Percentiles rank a stretch among this genome's conserved stretches.
Conservation (phyloP, 1,140 invertebrate species). For the Steinernema khuongi region DNA sequence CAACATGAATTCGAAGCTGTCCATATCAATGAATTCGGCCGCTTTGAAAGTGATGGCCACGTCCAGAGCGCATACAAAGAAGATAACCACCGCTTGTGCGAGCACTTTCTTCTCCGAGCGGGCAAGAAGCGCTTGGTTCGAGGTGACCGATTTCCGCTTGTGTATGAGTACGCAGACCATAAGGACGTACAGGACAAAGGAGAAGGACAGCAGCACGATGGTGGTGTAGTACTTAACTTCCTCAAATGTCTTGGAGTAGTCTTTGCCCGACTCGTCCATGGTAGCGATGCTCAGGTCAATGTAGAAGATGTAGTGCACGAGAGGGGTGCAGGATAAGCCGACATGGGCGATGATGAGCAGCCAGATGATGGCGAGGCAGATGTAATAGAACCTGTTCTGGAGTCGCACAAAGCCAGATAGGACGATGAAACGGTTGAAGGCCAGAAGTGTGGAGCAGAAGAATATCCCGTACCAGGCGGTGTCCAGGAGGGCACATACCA, state of each 20-base stretch:
- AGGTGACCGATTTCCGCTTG: not conserved
- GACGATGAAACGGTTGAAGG: not conserved
- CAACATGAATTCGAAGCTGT: not conserved
- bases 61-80: not conserved
- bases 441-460: not conserved
- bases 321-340: not conserved
- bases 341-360: not conserved
- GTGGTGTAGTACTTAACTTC: no score
- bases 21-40: not conserved
- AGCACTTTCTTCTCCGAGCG: not conserved
- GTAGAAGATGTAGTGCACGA: not conserved
- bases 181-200: not conserved
- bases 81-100: not conserved
- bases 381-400: not conserved
- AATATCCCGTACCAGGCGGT: not conserved
- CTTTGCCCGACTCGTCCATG: no score
- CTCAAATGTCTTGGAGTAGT: no score
- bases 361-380: not conserved
- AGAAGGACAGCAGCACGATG: not conserved
- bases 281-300: no score
- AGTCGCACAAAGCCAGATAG: not conserved
- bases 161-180: not conserved
- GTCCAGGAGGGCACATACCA: no score
- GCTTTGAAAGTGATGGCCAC: not conserved
- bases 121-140: not conserved